Base-by-base conservation (phyloP, 2,797 vertebrate species). In the Melanotaenia nigrans region DNA sequence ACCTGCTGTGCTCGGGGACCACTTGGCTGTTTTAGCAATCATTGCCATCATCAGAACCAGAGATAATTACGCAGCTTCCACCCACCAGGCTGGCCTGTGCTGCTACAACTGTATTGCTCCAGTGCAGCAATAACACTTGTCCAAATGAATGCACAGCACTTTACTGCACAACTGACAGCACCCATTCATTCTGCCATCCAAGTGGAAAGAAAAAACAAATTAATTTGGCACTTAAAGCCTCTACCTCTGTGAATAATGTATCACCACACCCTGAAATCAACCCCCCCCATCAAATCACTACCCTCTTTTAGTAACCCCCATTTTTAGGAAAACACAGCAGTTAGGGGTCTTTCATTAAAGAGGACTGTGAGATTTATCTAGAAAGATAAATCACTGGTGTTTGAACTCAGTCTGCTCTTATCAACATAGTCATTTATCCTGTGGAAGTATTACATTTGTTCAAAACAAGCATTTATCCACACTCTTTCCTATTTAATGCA, bases 151-250 rank as follows among this genome's bases (percentile, higher is more conserved):
- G 95, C 87, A 87, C 86, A 81, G 91, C 93, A 93, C 94, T 97
- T 97, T 96, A 95, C 94, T 92, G 94, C 96, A 94, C 94, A 88
- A 93, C 95, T 95, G 92, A 89, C 92, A 93, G 95, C 86, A 77
- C 92, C 95, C 95, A 95, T 97, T 96, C 95, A 96, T 95, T 94
- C 95, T 92, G 84, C 93, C 88, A 82, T 92, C 95, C 96, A 96
- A 95, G 95, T 95, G 94, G 94, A 96, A 95, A 94, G 91, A 95
- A 61, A 93, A 94, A 94, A 94, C 89, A 83, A 90, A 96, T 96
- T 95, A 93, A 96, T 96, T 95, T 96, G 92, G 92, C 94, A 94
- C 94, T 96, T 96, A 95, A 89, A 75, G 66, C 75, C 82, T 75
- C 78, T 68, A 71, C 77, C 78, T 69, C 51, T 67, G 86, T 92